phyloP scores from a whole-genome alignment of 2,797 vertebrate genomes.

The Mormyrops attenuatus region DNA sequence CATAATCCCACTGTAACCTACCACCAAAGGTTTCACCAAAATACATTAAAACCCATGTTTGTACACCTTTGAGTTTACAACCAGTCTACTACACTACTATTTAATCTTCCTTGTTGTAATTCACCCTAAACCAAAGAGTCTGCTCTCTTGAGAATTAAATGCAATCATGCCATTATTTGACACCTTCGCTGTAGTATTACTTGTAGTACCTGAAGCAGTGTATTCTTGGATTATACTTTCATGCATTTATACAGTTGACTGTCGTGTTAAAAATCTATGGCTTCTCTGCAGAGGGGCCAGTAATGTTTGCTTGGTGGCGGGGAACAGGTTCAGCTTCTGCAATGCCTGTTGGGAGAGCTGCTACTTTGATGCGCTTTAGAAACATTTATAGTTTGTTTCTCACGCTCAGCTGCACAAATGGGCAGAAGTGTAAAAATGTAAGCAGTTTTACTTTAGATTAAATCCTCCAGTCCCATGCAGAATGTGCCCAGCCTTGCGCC shows the following conservation, averaged over 20 bases:
- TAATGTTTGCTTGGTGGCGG: neutral
- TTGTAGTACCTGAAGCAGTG: neutral
- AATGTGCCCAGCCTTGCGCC: neutral
- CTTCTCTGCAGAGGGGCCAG: neutral
- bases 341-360: neutral
- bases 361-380: neutral
- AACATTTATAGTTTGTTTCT: conserved; percentile 4
- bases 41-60: neutral
- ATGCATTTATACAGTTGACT: conserved; percentile 2
- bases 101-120: neutral
- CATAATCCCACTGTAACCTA: neutral
- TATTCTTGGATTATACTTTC: neutral
- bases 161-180: neutral
- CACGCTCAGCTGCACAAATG: neutral
- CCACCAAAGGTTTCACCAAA: neutral
- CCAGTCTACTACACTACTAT: neutral
- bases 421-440: neutral
- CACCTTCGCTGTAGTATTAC: neutral
- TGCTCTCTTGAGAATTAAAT: neutral
- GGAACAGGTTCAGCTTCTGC: neutral
- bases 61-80: neutral
- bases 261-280: neutral
- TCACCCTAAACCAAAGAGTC: neutral
- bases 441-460: neutral
- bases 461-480: neutral